phyloP scores from a whole-genome alignment of 2,797 vertebrate genomes.

The Hybognathus amarus region DNA sequence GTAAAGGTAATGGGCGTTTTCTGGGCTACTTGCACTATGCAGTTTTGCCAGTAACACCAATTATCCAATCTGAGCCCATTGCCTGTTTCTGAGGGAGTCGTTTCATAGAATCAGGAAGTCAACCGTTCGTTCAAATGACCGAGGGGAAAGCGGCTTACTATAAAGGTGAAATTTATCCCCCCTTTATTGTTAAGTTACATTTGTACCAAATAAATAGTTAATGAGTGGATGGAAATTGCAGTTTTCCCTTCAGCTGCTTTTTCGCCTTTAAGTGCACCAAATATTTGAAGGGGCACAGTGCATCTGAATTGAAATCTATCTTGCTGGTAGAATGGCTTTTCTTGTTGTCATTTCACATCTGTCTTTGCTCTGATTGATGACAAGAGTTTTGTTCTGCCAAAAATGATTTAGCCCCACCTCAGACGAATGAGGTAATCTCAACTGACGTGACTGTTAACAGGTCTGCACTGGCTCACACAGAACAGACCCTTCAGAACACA shows the following conservation, averaged over 20 bases:
- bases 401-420: constrained; percentile 61
- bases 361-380: constrained; percentile 58
- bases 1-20: too few species aligned
- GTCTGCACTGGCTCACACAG: constrained; percentile 48
- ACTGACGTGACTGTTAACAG: constrained; percentile 65
- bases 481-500: background rate
- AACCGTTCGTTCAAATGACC: too few species aligned
- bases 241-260: background rate
- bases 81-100: too few species aligned
- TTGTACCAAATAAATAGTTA: background rate
- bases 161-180: too few species aligned
- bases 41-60: too few species aligned
- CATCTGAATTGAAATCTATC: constrained; percentile 11
- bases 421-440: constrained; percentile 63
- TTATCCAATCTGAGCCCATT: too few species aligned
- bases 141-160: too few species aligned
- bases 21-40: too few species aligned
- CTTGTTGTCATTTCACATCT: constrained; percentile 63
- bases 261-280: background rate
- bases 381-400: constrained; percentile 53
- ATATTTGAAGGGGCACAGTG: background rate
- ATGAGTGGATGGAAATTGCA: background rate
- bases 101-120: too few species aligned
- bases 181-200: too few species aligned
- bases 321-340: constrained; percentile 41